phyloP scores from a whole-genome alignment of 2,888 invertebrate species.

The Sabellastarte sp. region DNA sequence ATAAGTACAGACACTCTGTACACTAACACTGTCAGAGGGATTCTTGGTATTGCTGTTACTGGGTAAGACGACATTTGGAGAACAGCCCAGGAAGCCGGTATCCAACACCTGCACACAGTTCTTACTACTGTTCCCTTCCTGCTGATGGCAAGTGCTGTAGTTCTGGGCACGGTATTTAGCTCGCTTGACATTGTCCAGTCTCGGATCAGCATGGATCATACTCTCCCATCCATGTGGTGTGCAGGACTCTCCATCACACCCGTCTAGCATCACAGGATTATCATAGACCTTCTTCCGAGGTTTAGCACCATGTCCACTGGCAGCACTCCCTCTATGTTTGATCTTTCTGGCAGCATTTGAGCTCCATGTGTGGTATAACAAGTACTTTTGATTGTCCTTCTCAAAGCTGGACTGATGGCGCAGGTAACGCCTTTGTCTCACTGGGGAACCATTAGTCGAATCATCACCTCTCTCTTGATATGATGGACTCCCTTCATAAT shows the following conservation, averaged over 20 bases:
- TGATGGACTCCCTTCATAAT: too few species aligned
- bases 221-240: too few species aligned
- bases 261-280: not conserved
- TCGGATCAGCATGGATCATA: too few species aligned
- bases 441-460: not conserved
- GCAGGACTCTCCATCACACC: not conserved
- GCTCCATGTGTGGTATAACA: constrained; percentile 9
- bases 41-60: not conserved
- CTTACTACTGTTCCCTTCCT: not conserved
- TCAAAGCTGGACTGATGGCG: not conserved
- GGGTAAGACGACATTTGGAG: too few species aligned
- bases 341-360: not conserved
- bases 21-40: constrained; percentile 4
- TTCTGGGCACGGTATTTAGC: not conserved
- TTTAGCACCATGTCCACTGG: not conserved
- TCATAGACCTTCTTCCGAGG: not conserved
- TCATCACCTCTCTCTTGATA: too few species aligned
- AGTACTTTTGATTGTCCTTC: not conserved
- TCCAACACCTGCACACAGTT: not conserved
- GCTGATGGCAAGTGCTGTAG: not conserved
- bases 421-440: not conserved
- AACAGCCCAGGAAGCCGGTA: too few species aligned
- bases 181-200: not conserved
- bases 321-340: not conserved
- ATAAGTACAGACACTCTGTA: constrained; percentile 16